phyloP scores from a whole-genome alignment of 2,888 invertebrate species.

The Coleophora deauratella region DNA sequence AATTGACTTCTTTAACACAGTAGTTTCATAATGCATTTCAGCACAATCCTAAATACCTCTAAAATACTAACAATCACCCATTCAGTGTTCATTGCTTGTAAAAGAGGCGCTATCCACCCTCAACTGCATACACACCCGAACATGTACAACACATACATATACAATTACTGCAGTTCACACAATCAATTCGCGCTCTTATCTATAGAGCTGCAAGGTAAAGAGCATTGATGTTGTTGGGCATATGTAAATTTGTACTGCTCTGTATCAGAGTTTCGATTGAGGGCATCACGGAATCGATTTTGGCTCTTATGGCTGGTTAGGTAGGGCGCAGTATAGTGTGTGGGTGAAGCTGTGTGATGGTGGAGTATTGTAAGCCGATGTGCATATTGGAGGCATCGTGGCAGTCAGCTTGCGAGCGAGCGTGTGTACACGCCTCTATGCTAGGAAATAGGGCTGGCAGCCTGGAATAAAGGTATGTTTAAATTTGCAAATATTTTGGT shows the following conservation, averaged over 20 bases:
- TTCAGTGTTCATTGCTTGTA: slow-evolving; percentile 19
- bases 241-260: too few species aligned
- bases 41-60: too few species aligned
- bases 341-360: slow-evolving; percentile 4
- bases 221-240: too few species aligned
- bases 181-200: too few species aligned
- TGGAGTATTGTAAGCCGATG: slow-evolving; percentile 25
- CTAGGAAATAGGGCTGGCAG: slow-evolving; percentile 12
- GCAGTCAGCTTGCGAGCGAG: slow-evolving; percentile 31
- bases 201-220: background rate
- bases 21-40: too few species aligned
- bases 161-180: background rate
- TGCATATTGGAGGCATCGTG: slow-evolving; percentile 31
- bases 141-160: slow-evolving; percentile 2
- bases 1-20: too few species aligned
- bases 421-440: slow-evolving; percentile 25
- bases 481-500: too few species aligned
- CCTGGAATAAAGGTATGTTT: background rate
- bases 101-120: slow-evolving; percentile 17
- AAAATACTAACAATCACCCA: background rate
- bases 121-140: too few species aligned
- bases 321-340: too few species aligned
- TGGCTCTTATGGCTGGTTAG: too few species aligned
- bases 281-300: too few species aligned
- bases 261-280: too few species aligned